Evolutionary conservation across 2,888 invertebrate genomes (phyloP).

Genomic region (Apamea monoglypha): DNA sequence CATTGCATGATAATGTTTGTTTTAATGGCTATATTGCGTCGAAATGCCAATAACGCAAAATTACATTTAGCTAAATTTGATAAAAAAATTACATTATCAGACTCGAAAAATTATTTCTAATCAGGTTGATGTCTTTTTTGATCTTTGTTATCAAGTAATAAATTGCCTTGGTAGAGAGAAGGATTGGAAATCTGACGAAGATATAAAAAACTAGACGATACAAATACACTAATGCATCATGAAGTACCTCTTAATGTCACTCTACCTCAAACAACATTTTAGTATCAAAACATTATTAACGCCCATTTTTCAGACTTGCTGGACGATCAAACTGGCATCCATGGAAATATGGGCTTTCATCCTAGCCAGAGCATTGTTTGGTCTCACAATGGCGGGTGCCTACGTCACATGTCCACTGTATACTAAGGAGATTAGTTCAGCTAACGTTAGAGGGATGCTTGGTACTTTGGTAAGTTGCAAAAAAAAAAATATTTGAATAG

Average conservation of each 20-base stretch:
- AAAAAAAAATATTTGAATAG: not conserved
- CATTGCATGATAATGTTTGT: too few species aligned
- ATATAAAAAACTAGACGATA: not conserved
- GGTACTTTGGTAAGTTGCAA: conserved; percentile 88
- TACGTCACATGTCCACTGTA: conserved; percentile 87
- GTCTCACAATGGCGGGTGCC: conserved; percentile 79
- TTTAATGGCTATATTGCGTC: too few species aligned
- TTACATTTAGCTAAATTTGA: too few species aligned
- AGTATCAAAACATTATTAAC: not conserved
- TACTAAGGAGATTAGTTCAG: conserved; percentile 90
- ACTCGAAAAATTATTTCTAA: too few species aligned
- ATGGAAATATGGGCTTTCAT: conserved; percentile 80
- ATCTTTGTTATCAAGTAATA: not conserved
- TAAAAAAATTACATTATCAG: too few species aligned
- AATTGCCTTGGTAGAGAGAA: not conserved
- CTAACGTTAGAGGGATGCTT: conserved; percentile 87
- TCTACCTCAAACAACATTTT: not conserved
- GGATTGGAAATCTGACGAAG: not conserved
- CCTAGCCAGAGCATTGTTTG: conserved; percentile 77
- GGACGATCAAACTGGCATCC: conserved; percentile 79
- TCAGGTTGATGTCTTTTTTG: not conserved
- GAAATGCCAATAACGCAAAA: too few species aligned
- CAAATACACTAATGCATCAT: not conserved
- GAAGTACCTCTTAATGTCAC: not conserved
- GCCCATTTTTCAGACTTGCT: conserved; percentile 65